Evolutionary conservation across 2,113 vertebrate genomes (phyloP).

Genomic region (Cariama cristata): DNA sequence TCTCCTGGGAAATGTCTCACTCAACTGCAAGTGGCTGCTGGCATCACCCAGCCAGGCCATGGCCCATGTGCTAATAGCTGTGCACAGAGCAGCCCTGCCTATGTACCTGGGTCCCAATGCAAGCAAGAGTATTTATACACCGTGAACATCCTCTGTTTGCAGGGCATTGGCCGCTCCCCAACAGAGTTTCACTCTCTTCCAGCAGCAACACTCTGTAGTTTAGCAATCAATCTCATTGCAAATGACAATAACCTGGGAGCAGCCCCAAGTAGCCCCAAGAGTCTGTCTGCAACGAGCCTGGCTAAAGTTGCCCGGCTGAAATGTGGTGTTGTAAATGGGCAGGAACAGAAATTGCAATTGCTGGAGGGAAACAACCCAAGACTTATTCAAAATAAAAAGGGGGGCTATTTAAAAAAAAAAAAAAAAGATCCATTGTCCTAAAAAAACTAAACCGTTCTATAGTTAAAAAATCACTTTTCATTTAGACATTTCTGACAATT

Average conservation of each 20-base stretch:
- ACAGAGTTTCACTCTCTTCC: not conserved
- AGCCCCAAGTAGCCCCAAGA: not conserved
- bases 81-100: not conserved
- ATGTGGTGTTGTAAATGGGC: not conserved
- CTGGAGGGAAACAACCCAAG: not conserved
- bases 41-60: not conserved
- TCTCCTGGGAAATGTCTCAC: not conserved
- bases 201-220: not conserved
- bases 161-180: not conserved
- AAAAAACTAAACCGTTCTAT: not conserved
- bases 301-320: not conserved
- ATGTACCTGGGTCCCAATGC: accelerated
- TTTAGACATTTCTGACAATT: not conserved
- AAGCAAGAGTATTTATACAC: not conserved
- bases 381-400: not conserved
- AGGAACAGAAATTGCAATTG: not conserved
- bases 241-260: not conserved
- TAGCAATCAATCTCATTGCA: not conserved
- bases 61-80: accelerated
- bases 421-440: not conserved
- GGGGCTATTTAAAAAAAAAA: accelerated
- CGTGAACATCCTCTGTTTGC: not conserved
- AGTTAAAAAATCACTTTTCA: not conserved
- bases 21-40: not conserved
- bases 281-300: not conserved